phyloP scores from a whole-genome alignment of 2,888 invertebrate genomes.

The Criorhina ranunculi region DNA sequence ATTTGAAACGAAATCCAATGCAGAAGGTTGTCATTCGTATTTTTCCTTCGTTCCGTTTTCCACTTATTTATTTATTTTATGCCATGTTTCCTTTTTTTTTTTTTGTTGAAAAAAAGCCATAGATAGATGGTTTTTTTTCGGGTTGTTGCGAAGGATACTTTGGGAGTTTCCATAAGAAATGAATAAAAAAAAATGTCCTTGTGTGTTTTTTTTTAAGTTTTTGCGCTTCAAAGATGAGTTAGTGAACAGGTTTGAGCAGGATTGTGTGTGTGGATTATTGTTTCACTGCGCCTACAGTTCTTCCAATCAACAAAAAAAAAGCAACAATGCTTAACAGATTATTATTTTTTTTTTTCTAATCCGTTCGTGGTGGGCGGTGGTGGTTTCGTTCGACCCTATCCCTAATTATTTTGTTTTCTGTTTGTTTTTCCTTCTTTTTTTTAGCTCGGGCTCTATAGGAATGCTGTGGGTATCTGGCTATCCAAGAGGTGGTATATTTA shows the following conservation, averaged over 20 bases:
- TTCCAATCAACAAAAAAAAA: constrained; percentile 7
- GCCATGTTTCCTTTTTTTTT: constrained; percentile 43
- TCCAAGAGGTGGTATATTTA: constrained; percentile 1
- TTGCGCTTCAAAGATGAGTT: constrained; percentile 44
- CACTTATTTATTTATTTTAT: constrained; percentile 60
- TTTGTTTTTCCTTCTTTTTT: constrained; percentile 21
- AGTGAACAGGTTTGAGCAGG: constrained; percentile 30
- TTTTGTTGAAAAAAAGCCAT: constrained; percentile 9
- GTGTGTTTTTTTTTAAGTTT: constrained; percentile 55
- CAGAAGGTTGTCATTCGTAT: constrained; percentile 55
- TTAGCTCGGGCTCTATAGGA: constrained; percentile 4
- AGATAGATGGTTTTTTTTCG: constrained; percentile 39
- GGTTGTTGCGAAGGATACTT: background rate
- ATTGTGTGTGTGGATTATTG: constrained; percentile 21
- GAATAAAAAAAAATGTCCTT: constrained; percentile 49
- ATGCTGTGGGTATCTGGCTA: constrained; percentile 10
- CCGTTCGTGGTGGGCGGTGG: constrained; percentile 28
- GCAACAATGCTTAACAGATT: constrained; percentile 53
- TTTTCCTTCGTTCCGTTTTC: constrained; percentile 30
- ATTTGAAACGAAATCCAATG: constrained; percentile 60
- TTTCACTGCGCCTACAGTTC: constrained; percentile 38
- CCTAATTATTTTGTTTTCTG: constrained; percentile 28
- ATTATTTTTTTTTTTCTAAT: constrained; percentile 16
- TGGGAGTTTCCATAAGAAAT: constrained; percentile 29
- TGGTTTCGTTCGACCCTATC: constrained; percentile 28